Percentiles rank a stretch among this genome's conserved stretches.
Conservation (phyloP, 2,888 invertebrate genomes). For the Ophraella communa region DNA sequence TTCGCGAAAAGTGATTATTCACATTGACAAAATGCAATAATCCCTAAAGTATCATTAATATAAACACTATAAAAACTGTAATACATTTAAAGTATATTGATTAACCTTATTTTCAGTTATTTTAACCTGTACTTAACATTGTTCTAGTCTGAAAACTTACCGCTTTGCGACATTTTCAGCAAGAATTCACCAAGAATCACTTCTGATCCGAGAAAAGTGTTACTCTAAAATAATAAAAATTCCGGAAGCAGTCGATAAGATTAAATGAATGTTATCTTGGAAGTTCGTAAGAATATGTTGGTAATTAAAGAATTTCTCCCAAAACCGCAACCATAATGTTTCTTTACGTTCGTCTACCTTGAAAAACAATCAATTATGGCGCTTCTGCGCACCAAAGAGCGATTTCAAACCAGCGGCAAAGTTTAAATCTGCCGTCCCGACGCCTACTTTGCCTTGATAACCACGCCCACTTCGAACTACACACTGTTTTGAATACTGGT, state of each 20-base stretch:
- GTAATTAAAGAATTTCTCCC: conserved; percentile 7
- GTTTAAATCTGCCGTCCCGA: conserved; percentile 7
- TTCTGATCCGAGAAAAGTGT: not conserved
- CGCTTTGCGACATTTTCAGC: conserved; percentile 26
- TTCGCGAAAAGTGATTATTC: too few relatives aligned
- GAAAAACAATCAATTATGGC: conserved; percentile 32
- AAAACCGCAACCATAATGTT: conserved; percentile 24
- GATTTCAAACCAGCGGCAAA: not conserved
- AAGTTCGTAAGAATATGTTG: not conserved
- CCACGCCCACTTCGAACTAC: not conserved
- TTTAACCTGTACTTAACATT: not conserved
- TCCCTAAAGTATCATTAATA: too few relatives aligned
- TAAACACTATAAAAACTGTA: not conserved
- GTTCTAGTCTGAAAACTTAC: conserved; percentile 14
- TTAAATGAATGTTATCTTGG: conserved; percentile 8
- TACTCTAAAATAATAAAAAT: conserved; percentile 3
- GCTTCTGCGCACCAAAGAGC: conserved; percentile 1
- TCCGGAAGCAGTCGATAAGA: conserved; percentile 28
- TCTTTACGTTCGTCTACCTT: conserved; percentile 31
- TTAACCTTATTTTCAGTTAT: not conserved
- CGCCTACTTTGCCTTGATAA: not conserved
- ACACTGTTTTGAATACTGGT: not conserved
- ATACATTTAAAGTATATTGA: not conserved
- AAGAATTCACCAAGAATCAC: not conserved
- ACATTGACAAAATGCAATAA: too few relatives aligned